Evolutionary conservation across 2,888 invertebrate species (phyloP).

Genomic region (Camponotus fellah): DNA sequence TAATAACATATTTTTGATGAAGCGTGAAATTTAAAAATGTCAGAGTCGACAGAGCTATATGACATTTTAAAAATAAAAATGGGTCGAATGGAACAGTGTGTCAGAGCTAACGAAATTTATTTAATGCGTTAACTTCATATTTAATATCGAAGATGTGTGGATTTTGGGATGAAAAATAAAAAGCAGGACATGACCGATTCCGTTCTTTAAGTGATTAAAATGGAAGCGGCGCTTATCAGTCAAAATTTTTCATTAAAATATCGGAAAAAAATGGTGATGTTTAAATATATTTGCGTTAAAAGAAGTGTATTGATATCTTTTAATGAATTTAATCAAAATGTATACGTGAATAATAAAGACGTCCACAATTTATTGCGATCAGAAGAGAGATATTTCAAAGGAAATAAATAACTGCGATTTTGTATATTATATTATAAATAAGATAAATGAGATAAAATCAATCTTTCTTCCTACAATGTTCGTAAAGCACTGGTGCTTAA

Average conservation of each 20-base stretch:
- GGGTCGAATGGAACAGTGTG: constrained; percentile 7
- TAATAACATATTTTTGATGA: not conserved
- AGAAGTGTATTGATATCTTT: not conserved
- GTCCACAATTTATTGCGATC: not conserved
- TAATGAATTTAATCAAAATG: not conserved
- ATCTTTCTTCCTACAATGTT: constrained; percentile 29
- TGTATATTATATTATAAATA: too few species aligned
- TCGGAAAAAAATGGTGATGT: not conserved
- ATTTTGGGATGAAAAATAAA: not conserved
- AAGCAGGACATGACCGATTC: not conserved
- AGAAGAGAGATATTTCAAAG: not conserved
- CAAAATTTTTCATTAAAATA: not conserved
- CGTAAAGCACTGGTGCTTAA: constrained; percentile 5
- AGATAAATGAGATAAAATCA: not conserved
- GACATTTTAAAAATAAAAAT: constrained; percentile 39
- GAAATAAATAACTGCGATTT: not conserved
- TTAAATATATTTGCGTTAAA: not conserved
- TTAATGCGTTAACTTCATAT: not conserved
- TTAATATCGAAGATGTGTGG: not conserved
- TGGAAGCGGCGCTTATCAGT: not conserved
- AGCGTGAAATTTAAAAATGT: constrained; percentile 14
- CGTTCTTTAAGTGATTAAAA: not conserved
- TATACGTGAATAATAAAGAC: not conserved
- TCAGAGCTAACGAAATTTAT: not conserved
- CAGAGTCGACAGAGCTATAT: not conserved